Evolutionary conservation across 2,888 invertebrate genomes (phyloP), one percentile per base, ranked within the genome.

Genomic region (Elegia similella): DNA sequence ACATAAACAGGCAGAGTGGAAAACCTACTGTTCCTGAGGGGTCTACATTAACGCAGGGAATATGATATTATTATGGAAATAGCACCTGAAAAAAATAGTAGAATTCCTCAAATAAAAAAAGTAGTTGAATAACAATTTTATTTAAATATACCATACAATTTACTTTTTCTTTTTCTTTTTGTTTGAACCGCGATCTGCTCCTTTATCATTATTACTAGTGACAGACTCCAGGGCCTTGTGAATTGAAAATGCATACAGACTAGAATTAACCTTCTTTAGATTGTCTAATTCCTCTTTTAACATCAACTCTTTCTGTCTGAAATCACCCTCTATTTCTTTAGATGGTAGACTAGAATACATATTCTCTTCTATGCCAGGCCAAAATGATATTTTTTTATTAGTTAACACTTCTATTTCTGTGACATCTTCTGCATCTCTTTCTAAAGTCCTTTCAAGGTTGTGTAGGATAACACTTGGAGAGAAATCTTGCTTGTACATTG

Each of bases 391-490:
- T 61, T 88, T 86, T 50, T 79, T 83, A 55, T 83, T 84, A 0
- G 80, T 70, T 23, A 87, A 62, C 10, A 92, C 69, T 70, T 91
- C 90, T 63, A 83, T 88, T 85, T 76, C 94, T 76, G 70, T 73
- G 0, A 82, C 58, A 54, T 88, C 82, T 50, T 93, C 92, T 8
- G 75, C 79, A 65, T 91, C 89, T 50, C 85, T 88, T 66, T 94
- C 94, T 12, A 94, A 82, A 67, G 92, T 93, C 61, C 95, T 93
- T 66, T 95, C 93, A 56, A 97, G 86, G 59, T 92, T 93, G 56
- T 93, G 93, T 5, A 95, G 72, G 23, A 94, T 82, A 12, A 94
- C 76, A 59, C 80, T 92, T 0, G 93, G 93, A 61, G 91, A 88
- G 43, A 94, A 93, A 53, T 92, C 92, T 55, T 93, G 92, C 59